Percentiles rank a stretch among this genome's conserved stretches.
Conservation (phyloP, 2,888 invertebrate genomes). For the Ectobius pallidus region DNA sequence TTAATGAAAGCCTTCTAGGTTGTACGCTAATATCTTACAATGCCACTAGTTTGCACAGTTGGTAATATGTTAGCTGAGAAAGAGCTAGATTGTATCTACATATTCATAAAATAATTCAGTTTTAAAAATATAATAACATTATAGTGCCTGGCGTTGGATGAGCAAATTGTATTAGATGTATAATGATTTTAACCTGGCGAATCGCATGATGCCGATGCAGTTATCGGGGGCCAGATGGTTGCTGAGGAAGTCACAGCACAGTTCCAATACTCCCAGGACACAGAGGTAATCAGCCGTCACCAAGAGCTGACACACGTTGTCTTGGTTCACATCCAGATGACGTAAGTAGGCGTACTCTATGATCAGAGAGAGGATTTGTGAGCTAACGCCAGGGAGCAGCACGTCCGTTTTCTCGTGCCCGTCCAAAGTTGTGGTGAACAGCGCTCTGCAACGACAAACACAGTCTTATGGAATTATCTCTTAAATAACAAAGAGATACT, state of each 20-base stretch:
- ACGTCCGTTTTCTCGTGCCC: constrained; percentile 71
- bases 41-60: too few species aligned
- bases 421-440: constrained; percentile 82
- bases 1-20: too few species aligned
- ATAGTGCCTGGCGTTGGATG: too few species aligned
- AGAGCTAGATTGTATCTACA: too few species aligned
- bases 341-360: constrained; percentile 87
- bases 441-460: constrained; percentile 65
- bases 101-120: too few species aligned
- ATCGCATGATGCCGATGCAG: constrained; percentile 83
- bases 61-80: too few species aligned
- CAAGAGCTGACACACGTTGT: constrained; percentile 81
- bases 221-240: constrained; percentile 74
- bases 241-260: constrained; percentile 79
- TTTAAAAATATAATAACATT: too few species aligned
- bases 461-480: too few species aligned
- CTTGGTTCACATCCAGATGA: constrained; percentile 72
- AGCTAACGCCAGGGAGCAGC: constrained; percentile 75
- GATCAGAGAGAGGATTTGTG: constrained; percentile 76
- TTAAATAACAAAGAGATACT: too few species aligned
- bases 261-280: constrained; percentile 78
- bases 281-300: constrained; percentile 89
- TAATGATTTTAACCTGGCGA: constrained; percentile 65
- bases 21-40: too few species aligned
- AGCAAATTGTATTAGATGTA: neutral